Conservation (phyloP, 2,113 vertebrate species). For the Heterocephalus glaber region DNA sequence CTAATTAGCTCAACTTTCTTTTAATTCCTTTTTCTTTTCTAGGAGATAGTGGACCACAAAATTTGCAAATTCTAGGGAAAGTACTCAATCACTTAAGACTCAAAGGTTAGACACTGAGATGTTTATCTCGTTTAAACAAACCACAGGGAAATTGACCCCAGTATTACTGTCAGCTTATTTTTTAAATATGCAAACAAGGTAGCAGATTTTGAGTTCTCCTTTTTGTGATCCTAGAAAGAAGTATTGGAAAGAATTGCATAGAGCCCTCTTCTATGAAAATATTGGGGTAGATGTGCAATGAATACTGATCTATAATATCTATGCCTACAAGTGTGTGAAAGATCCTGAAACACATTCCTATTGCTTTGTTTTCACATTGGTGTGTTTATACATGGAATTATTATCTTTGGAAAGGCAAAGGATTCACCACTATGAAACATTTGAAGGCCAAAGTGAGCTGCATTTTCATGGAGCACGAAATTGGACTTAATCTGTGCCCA, state of each 20-base stretch:
- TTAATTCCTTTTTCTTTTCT: neutral
- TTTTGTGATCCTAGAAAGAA: neutral
- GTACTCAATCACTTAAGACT: neutral
- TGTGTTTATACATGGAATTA: neutral
- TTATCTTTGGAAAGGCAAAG: constrained; percentile 45
- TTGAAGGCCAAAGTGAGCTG: neutral
- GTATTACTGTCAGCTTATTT: neutral
- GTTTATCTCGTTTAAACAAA: constrained; percentile 37
- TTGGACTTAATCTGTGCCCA: constrained; percentile 37
- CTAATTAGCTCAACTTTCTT: neutral
- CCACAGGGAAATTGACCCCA: neutral
- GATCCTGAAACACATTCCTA: neutral
- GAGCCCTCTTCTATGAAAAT: neutral
- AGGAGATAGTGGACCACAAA: neutral
- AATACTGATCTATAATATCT: neutral
- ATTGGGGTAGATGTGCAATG: neutral
- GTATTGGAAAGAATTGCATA: neutral
- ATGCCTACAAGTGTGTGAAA: neutral
- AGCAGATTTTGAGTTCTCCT: neutral
- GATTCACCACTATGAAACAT: neutral
- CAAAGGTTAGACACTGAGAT: neutral
- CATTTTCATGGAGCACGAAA: constrained; percentile 41
- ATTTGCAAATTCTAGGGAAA: neutral
- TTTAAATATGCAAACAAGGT: neutral
- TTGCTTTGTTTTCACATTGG: neutral